Conservation (phyloP, 1,140 invertebrate species). For the Tribolium castaneum region DNA sequence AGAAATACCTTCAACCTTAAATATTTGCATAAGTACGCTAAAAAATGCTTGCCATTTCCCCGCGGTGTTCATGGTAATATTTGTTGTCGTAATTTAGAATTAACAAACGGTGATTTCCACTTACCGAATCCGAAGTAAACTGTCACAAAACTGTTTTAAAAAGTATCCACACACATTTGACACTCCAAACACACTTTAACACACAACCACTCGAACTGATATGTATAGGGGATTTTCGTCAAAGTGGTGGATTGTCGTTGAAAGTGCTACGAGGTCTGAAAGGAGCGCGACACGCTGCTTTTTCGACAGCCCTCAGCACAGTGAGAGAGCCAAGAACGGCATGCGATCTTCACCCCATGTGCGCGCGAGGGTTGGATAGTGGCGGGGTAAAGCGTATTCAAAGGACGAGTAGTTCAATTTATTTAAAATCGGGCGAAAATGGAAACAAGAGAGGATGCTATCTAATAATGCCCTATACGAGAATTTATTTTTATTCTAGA, state of each 20-base stretch:
- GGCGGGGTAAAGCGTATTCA: background rate
- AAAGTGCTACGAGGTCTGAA: background rate
- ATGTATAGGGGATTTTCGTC: background rate
- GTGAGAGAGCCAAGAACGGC: constrained; percentile 42
- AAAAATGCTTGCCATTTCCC: background rate
- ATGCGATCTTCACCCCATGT: constrained; percentile 42
- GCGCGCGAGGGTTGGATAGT: constrained; percentile 9
- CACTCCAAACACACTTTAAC: constrained; percentile 1
- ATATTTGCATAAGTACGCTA: background rate
- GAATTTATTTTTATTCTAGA: background rate
- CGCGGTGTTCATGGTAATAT: background rate
- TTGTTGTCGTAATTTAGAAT: background rate
- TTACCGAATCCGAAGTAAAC: background rate
- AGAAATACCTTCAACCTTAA: background rate
- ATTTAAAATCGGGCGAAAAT: constrained; percentile 5
- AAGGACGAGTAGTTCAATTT: background rate
- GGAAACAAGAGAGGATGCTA: background rate
- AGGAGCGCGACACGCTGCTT: constrained; percentile 21
- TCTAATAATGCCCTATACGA: background rate
- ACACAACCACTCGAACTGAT: constrained; percentile 12
- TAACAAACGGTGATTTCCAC: background rate
- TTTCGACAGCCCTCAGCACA: constrained; percentile 50
- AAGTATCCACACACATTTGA: constrained; percentile 16
- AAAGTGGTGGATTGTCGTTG: constrained; percentile 15
- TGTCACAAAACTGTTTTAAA: background rate